These are phyloP conservation scores for Oncopodura yosiiana DNA, from an alignment of 1,140 invertebrate genomes.

Conservation along the genomic window DNA sequence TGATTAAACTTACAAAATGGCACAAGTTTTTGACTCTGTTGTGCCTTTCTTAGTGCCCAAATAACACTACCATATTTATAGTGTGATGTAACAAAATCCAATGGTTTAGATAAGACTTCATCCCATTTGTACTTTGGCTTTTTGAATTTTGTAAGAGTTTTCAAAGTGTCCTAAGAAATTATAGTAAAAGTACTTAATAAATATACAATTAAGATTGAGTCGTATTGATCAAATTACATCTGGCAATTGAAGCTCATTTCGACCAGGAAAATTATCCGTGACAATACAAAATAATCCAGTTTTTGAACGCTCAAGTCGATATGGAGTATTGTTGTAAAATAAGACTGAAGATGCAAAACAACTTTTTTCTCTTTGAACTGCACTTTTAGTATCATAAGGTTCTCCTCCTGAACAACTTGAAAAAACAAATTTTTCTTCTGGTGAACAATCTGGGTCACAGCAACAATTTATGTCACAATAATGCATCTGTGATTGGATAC, in stretches of 20 bases:
- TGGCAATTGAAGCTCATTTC: constrained; percentile 1
- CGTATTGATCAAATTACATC: no score
- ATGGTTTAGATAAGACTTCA: neutral
- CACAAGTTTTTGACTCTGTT: neutral
- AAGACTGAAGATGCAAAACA: constrained; percentile 41
- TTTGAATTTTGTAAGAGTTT: no score
- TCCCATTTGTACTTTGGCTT: constrained; percentile 23
- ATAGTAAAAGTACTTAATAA: no score
- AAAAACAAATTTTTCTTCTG: constrained; percentile 48
- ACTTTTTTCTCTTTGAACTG: constrained; percentile 38
- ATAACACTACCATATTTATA: constrained; percentile 22
- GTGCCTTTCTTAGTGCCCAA: neutral
- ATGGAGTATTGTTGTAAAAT: constrained; percentile 43
- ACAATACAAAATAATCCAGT: constrained; percentile 51
- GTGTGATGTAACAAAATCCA: neutral
- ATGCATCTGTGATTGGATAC: constrained; percentile 40
- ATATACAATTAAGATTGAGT: no score
- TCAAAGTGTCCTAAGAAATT: no score
- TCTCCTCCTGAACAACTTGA: constrained; percentile 42
- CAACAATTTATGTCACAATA: constrained; percentile 65
- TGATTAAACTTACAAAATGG: constrained; percentile 1
- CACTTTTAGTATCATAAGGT: constrained; percentile 7
- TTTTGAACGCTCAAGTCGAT: constrained; percentile 38
- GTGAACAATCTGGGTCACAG: constrained; percentile 58
- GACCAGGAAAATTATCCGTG: constrained; percentile 47